Base-by-base conservation (phyloP, 2,888 invertebrate species). In the Lacanobia oleracea region DNA sequence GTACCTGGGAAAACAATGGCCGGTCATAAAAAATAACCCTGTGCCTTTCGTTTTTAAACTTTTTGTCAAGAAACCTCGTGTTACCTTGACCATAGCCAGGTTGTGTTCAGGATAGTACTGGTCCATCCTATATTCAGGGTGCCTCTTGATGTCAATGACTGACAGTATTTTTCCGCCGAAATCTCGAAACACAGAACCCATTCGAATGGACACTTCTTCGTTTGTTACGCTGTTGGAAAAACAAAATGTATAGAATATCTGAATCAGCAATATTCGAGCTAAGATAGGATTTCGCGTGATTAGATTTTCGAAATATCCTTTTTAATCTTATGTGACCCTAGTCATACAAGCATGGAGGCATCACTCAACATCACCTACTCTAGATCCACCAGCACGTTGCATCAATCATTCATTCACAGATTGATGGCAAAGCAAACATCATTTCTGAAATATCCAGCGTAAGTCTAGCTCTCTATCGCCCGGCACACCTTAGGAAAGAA, bases 81-180 rank as follows among this genome's bases (percentile, higher is more conserved):
- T 45, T 84, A 95, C 95, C 93, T 94, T 94, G 43, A 95, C 85
- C 90, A 96, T 90, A 8, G 96, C 96, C 21, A 96, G 84, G 72
- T 96, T 95, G 66, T 95, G 95, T 79, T 96, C 95, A 2, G 96
- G 96, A 67, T 96, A 96, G 83, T 95, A 96, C 79, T 93, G 94
- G 71, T 94, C 93, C 88, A 93, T 91, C 75, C 82, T 92, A 82
- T 96, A 96, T 45, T 91, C 89, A 0, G 96, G 96, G 75, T 96
- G 96, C n/a, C 93, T 82, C 60, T 81, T 82, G 72, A 96, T 93
- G 1, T 94, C 93, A 1, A 86, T 69, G 0, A 92, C 94, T 0
- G 95, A 88, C 9, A 94, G 77, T 40, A 96, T 89, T 54, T 87
- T 82, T 0, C 96, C 96, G 0, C 96, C 96, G 61, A 89, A 95